Percentiles rank a stretch among this genome's conserved stretches.
Evolutionary conservation across 2,113 vertebrate genomes (phyloP).

Genomic region (Nibea coibor): DNA sequence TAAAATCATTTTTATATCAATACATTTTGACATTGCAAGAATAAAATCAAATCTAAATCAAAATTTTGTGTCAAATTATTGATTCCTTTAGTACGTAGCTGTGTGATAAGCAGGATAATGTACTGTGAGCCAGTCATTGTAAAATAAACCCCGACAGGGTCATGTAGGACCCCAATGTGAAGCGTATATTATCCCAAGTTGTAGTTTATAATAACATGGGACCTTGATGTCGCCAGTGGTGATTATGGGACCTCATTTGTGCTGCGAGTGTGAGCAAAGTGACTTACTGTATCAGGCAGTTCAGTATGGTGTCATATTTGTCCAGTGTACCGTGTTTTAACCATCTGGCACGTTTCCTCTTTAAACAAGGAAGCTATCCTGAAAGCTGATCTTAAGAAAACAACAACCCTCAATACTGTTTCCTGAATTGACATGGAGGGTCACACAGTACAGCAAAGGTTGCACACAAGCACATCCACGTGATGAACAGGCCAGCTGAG

Average conservation of each 20-base stretch:
- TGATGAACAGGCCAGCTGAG: not conserved
- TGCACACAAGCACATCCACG: not conserved
- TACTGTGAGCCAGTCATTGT: too few relatives aligned
- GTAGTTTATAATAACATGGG: not conserved
- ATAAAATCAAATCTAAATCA: too few relatives aligned
- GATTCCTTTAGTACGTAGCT: too few relatives aligned
- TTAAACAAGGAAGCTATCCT: not conserved
- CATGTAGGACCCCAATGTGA: too few relatives aligned
- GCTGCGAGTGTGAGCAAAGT: not conserved
- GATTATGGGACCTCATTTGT: not conserved
- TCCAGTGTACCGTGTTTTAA: not conserved
- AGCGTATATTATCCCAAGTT: not conserved
- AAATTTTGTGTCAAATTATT: too few relatives aligned
- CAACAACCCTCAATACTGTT: not conserved
- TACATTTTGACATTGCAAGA: too few relatives aligned
- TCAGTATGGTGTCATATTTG: not conserved
- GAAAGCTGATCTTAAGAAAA: not conserved
- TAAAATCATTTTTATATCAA: too few relatives aligned
- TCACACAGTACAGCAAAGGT: not conserved
- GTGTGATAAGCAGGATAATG: too few relatives aligned
- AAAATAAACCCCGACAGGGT: too few relatives aligned
- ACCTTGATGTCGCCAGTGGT: slow-evolving; percentile 2
- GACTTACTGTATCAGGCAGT: not conserved
- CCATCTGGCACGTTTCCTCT: slow-evolving; percentile 1
- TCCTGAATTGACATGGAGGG: not conserved